Conservation (phyloP, 2,888 invertebrate genomes). For the Xanthorhoe designata region DNA sequence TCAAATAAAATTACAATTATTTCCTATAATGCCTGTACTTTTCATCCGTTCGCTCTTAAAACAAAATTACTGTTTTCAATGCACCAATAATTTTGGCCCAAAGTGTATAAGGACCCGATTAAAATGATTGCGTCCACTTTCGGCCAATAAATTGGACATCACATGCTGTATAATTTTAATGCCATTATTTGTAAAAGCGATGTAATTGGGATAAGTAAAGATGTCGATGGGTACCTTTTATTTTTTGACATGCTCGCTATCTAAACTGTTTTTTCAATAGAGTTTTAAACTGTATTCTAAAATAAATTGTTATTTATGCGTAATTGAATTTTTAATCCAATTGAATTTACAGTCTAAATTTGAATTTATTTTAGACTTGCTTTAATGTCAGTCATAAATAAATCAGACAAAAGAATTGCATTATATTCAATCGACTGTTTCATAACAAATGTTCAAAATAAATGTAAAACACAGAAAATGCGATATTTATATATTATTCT, state of each 20-base stretch:
- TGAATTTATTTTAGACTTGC: neutral
- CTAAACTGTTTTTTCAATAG: neutral
- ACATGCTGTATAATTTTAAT: constrained; percentile 70
- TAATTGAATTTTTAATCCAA: too few species aligned
- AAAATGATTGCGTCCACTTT: constrained; percentile 77
- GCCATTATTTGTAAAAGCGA: constrained; percentile 74
- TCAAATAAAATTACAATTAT: constrained; percentile 33
- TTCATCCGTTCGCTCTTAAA: constrained; percentile 32
- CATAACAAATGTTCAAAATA: too few species aligned
- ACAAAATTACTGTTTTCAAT: constrained; percentile 74
- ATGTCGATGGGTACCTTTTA: constrained; percentile 38
- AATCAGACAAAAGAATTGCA: too few species aligned
- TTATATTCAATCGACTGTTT: too few species aligned
- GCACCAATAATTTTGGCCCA: constrained; percentile 68
- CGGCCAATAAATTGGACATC: constrained; percentile 73
- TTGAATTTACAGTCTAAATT: too few species aligned
- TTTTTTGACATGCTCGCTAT: constrained; percentile 24
- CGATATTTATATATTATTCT: too few species aligned
- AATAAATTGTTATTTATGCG: too few species aligned
- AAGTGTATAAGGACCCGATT: constrained; percentile 70
- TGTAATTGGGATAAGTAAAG: constrained; percentile 61
- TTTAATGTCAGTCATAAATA: too few species aligned
- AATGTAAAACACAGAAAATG: too few species aligned
- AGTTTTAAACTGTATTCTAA: too few species aligned
- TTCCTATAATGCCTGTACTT: constrained; percentile 30